Evolutionary conservation across 2,888 invertebrate genomes (phyloP), one percentile per base, ranked within the genome.

Genomic region (Stenurella melanura): DNA sequence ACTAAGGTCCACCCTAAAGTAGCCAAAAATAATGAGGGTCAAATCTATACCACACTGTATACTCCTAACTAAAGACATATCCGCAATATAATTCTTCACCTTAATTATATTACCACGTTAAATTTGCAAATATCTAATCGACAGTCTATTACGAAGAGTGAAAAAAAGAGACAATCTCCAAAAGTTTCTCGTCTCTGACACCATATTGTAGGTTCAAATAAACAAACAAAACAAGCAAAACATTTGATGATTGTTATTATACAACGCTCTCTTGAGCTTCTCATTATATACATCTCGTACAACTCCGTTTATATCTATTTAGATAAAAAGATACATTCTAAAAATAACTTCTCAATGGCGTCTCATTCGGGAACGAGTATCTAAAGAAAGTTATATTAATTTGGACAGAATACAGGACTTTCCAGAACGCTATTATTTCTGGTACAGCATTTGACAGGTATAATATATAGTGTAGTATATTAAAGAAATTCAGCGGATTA

Each of bases 301-400:
- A 15, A 11, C 50, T 64, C 34, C 17, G 67, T 67, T 67, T 67
- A 67, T 67, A 67, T 67, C 54, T 67, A 67, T 67, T 67, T 67
- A 67, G 67, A 67, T 67, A 67, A 67, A 67, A 67, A 67, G 67
- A 67, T 67, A 10, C 21, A 54, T 54, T 67, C 54, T 67, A 67
- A 54, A 54, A 67, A 67, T 67, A 67, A n/a, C 50, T 50, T 21
- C n/a, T 17, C 67, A 26, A 54, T 50, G 21, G 54, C 54, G 63
- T 26, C 15, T 30, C 42, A 18, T 26, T 30, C 38, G 19, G 21
- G 18, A 63, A 11, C 15, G 17, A 6, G 6, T n/a, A 50, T 2
- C 42, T 42, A 42, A n/a, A 5, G n/a, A n/a, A n/a, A 50, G 50
- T 50, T 5, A 6, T n/a, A 50, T 50, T 50, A 50, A 50, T 50